Evolutionary conservation across 2,888 invertebrate species (phyloP), one percentile per base, ranked within the genome.

Genomic region (Callyntrura guangdongensis): DNA sequence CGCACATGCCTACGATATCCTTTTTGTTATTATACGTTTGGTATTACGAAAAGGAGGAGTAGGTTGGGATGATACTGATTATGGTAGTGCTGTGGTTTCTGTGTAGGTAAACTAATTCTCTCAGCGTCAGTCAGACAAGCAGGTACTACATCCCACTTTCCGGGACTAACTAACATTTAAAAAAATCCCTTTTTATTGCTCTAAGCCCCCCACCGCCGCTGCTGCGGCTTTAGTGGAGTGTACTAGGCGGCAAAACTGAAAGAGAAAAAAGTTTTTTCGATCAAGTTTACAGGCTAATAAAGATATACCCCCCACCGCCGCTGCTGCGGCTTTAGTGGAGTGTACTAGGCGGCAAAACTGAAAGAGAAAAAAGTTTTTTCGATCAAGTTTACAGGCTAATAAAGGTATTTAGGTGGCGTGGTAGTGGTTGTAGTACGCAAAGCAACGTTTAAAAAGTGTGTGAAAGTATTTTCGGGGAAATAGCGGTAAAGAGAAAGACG

Each of bases 101-200:
- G 9, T 3, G 56, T 0, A 36, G 59, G 59, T 59, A 25, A 79
- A 27, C 17, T 27, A 25, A 53, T 27, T 79, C 56, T n/a, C 9
- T 56, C 1, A 59, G 59, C 36, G 12, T 79, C 9, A 59, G 12
- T 79, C 2, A 59, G 11, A 56, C 8, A 36, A 59, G 20, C n/a
- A 27, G 56, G 79, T 56, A 79, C 56, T 36, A 36, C 36, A 36
- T 36, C 56, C 17, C 56, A 59, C 36, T 59, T 79, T 27, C 17
- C n/a, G 3, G 14, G 49, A 14, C 25, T 25, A 49, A 20, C n/a
- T 22, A 17, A 14, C 27, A n/a, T 59, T 59, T 79, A 4, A 36
- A 56, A n/a, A 79, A 74, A 74, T 74, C 49, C 74, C 8, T 74
- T 74, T 74, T 49, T 74, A 74, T 49, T 74, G 22, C 74, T 49